These are phyloP conservation scores for Pomacea canaliculata DNA, from an alignment of 2,888 invertebrate species.

Conservation along the genomic window DNA sequence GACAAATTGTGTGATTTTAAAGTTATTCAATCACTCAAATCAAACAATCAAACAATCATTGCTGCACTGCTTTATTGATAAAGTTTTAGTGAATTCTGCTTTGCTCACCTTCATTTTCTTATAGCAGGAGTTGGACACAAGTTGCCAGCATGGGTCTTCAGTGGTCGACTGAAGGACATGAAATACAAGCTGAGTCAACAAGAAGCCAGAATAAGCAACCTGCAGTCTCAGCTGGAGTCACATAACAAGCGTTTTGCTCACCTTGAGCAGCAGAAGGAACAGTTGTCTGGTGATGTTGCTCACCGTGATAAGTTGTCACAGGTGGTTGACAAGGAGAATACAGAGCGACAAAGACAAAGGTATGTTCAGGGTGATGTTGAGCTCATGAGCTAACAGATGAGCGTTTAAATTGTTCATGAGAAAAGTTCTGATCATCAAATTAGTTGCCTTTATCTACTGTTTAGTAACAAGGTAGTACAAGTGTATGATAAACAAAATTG, in stretches of 20 bases:
- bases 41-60: too few species aligned
- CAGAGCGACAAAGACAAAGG: slow-evolving; percentile 45
- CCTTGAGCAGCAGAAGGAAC: slow-evolving; percentile 54
- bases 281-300: slow-evolving; percentile 55
- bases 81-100: too few species aligned
- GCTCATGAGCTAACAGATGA: too few species aligned
- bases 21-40: too few species aligned
- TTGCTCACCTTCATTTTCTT: too few species aligned
- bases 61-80: too few species aligned
- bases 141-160: slow-evolving; percentile 70
- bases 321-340: slow-evolving; percentile 46
- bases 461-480: neutral
- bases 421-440: neutral
- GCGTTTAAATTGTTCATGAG: too few species aligned
- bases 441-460: neutral
- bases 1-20: too few species aligned
- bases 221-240: slow-evolving; percentile 45
- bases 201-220: slow-evolving; percentile 23
- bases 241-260: slow-evolving; percentile 48
- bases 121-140: slow-evolving; percentile 42
- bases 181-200: slow-evolving; percentile 49
- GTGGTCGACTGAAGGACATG: slow-evolving; percentile 70
- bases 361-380: slow-evolving; percentile 26
- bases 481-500: neutral
- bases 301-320: slow-evolving; percentile 52